phyloP scores from a whole-genome alignment of 2,888 invertebrate species.

The Melikaiella ostensackeni region DNA sequence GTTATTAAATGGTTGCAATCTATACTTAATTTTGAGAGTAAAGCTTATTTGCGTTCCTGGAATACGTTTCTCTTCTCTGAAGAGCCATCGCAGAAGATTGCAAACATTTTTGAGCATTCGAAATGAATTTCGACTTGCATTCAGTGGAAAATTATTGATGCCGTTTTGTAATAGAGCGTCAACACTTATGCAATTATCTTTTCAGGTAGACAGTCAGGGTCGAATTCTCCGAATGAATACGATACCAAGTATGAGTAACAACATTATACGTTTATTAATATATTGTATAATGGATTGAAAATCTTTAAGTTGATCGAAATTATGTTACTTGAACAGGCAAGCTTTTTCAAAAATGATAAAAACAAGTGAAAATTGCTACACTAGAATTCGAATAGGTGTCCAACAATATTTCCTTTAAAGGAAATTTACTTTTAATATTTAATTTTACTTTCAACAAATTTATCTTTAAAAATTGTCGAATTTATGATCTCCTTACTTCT shows the following conservation, averaged over 20 bases:
- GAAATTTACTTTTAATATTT: no score
- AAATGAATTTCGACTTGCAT: neutral
- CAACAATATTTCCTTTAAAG: no score
- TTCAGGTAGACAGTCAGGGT: neutral
- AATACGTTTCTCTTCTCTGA: neutral
- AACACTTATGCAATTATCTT: neutral
- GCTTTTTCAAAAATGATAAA: no score
- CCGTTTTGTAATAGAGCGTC: neutral
- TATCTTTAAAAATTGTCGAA: no score
- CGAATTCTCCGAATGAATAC: neutral
- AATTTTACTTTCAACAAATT: no score
- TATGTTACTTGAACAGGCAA: neutral
- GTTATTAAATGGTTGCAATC: neutral
- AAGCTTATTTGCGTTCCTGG: neutral
- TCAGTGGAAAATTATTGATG: constrained; percentile 9
- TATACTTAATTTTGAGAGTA: neutral
- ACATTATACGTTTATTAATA: neutral
- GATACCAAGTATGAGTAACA: neutral
- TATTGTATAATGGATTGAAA: neutral
- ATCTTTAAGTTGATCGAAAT: neutral
- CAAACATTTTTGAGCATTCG: neutral
- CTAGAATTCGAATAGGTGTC: no score
- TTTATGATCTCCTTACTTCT: no score
- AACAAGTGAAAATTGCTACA: neutral
- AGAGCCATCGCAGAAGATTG: neutral